phyloP scores from a whole-genome alignment of 2,888 invertebrate genomes.

The Hypena proboscidalis region DNA sequence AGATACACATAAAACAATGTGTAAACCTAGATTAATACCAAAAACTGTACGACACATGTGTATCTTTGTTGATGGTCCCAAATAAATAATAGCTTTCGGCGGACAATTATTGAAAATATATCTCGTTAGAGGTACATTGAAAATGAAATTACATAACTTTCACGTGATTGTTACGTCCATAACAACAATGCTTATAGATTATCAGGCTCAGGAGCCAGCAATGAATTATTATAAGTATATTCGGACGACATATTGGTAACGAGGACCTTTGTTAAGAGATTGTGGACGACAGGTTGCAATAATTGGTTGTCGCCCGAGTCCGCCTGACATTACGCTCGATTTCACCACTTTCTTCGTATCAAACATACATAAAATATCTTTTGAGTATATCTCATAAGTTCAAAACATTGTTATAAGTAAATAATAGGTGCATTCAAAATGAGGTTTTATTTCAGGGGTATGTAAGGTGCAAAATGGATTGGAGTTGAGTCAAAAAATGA shows the following conservation, averaged over 20 bases:
- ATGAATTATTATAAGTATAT: conserved; percentile 19
- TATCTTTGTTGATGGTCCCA: too few relatives aligned
- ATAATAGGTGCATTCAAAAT: not conserved
- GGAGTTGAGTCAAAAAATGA: conserved; percentile 22
- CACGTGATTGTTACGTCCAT: too few relatives aligned
- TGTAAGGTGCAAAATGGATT: conserved; percentile 36
- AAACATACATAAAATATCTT: conserved; percentile 23
- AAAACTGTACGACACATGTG: too few relatives aligned
- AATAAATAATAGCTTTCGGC: too few relatives aligned
- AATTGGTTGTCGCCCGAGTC: conserved; percentile 27
- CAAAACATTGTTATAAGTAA: conserved; percentile 20
- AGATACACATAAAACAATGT: too few relatives aligned
- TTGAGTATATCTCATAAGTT: conserved; percentile 16
- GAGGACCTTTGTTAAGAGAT: conserved; percentile 25
- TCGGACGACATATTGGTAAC: conserved; percentile 29
- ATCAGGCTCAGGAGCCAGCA: too few relatives aligned
- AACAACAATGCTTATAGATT: conserved; percentile 23
- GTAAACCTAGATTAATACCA: too few relatives aligned
- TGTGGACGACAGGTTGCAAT: conserved; percentile 28
- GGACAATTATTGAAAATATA: too few relatives aligned
- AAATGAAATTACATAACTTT: too few relatives aligned
- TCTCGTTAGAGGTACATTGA: too few relatives aligned
- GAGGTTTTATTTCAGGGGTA: conserved; percentile 13
- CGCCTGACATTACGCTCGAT: conserved; percentile 20
- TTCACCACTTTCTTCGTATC: conserved; percentile 41